These are phyloP conservation scores for Aphis gossypii DNA, from an alignment of 1,140 invertebrate genomes.

Conservation along the genomic window DNA sequence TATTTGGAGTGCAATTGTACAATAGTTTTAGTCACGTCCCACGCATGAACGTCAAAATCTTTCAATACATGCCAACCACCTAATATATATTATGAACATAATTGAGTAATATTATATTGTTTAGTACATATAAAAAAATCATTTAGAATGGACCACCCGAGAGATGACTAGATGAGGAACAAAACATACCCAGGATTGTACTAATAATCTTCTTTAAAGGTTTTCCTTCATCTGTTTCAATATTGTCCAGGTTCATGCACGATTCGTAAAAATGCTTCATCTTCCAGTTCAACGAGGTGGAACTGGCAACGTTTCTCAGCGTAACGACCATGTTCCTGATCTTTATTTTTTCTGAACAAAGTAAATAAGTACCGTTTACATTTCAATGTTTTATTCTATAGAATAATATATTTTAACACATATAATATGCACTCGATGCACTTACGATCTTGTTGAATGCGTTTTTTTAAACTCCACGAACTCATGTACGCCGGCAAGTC, in stretches of 20 bases:
- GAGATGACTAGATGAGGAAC: background rate
- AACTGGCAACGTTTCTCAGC: slow-evolving; percentile 38
- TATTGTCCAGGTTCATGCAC: slow-evolving; percentile 64
- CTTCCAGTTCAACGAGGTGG: slow-evolving; percentile 63
- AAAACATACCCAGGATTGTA: slow-evolving; percentile 62
- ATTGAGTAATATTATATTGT: slow-evolving; percentile 6
- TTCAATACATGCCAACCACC: slow-evolving; percentile 68
- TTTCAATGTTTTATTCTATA: background rate
- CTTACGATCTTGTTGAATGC: slow-evolving; percentile 63
- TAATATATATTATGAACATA: slow-evolving; percentile 61
- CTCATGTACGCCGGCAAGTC: slow-evolving; percentile 63
- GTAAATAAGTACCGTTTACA: background rate
- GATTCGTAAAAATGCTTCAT: slow-evolving; percentile 64
- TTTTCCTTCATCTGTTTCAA: slow-evolving; percentile 63
- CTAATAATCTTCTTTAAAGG: slow-evolving; percentile 63
- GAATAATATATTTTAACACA: background rate
- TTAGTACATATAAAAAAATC: background rate
- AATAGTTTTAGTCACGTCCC: slow-evolving; percentile 65
- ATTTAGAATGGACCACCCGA: slow-evolving; percentile 16
- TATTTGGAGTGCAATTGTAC: slow-evolving; percentile 65
- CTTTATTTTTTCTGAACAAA: slow-evolving; percentile 59
- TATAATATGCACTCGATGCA: slow-evolving; percentile 14
- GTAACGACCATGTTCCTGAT: slow-evolving; percentile 52
- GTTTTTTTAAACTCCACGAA: slow-evolving; percentile 63
- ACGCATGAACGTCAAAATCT: slow-evolving; percentile 65